Conservation (phyloP, 1,140 invertebrate species). For the Idris sp. region DNA sequence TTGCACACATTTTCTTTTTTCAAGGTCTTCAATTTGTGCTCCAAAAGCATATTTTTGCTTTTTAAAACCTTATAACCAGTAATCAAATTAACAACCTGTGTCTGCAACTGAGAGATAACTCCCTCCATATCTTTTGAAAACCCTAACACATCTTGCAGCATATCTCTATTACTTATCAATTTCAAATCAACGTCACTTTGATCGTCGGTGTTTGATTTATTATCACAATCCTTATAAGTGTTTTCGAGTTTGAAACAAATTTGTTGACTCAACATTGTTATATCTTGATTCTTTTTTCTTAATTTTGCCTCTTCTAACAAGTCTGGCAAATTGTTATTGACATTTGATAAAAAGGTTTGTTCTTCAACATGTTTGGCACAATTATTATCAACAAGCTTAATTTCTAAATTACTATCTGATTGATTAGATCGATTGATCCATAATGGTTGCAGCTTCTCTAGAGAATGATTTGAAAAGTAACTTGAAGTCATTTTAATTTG, state of each 20-base stretch:
- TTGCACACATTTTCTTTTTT: constrained; percentile 59
- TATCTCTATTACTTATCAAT: constrained; percentile 64
- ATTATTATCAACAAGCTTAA: constrained; percentile 11
- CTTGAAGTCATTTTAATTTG: no score
- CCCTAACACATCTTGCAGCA: constrained; percentile 58
- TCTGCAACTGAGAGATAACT: constrained; percentile 67
- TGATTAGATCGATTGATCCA: not conserved
- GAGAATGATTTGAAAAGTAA: no score
- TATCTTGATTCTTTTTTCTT: no score
- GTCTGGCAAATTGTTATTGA: constrained; percentile 25
- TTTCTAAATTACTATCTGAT: no score
- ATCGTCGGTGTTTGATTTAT: not conserved
- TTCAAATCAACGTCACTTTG: not conserved
- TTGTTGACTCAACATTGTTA: constrained; percentile 14
- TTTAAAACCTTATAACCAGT: constrained; percentile 70
- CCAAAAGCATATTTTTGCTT: constrained; percentile 65
- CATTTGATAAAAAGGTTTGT: constrained; percentile 17
- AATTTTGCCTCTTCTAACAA: constrained; percentile 35
- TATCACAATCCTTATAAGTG: not conserved
- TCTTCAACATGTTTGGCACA: constrained; percentile 38
- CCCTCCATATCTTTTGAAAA: constrained; percentile 66
- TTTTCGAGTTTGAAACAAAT: not conserved
- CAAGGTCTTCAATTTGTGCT: constrained; percentile 65
- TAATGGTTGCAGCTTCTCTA: no score
- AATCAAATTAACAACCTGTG: constrained; percentile 69